phyloP scores from a whole-genome alignment of 2,797 vertebrate species.

The Enteromius trimaculatus region DNA sequence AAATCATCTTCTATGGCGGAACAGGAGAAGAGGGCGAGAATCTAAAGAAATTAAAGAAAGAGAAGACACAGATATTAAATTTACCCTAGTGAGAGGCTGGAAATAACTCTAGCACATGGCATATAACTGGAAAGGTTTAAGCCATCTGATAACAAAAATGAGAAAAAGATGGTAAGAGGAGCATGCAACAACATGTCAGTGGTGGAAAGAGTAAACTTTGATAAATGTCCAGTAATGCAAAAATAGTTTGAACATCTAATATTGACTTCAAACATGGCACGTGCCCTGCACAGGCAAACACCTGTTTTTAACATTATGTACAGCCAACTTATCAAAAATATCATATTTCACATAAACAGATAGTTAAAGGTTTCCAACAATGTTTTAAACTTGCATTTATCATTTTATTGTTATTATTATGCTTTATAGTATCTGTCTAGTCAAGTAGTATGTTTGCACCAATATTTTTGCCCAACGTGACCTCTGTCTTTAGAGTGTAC shows the following conservation, averaged over 20 bases:
- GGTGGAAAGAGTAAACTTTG: conserved; percentile 10
- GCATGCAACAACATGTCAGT: background rate
- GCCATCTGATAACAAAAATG: conserved; percentile 21
- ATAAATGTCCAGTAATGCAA: conserved; percentile 16
- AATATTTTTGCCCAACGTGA: background rate
- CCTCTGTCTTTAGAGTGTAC: background rate
- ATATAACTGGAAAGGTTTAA: conserved; percentile 18
- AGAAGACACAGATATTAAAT: conserved; percentile 34
- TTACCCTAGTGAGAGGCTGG: conserved; percentile 2
- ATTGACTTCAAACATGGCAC: conserved; percentile 10
- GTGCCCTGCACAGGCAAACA: background rate
- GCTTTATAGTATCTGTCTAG: background rate
- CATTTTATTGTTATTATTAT: background rate
- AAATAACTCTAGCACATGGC: conserved; percentile 15
- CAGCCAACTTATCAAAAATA: background rate
- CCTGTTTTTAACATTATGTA: background rate
- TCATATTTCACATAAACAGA: background rate
- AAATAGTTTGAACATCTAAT: conserved; percentile 23
- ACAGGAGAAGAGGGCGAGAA: conserved; percentile 3
- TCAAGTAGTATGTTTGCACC: background rate
- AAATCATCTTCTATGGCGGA: conserved; percentile 16
- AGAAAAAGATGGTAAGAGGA: conserved; percentile 9
- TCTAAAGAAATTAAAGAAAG: conserved; percentile 41
- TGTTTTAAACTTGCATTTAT: background rate
- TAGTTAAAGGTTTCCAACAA: background rate